Base-by-base conservation (phyloP, 92 coral and sea anemone species). In the Scolanthus callimorphus region DNA sequence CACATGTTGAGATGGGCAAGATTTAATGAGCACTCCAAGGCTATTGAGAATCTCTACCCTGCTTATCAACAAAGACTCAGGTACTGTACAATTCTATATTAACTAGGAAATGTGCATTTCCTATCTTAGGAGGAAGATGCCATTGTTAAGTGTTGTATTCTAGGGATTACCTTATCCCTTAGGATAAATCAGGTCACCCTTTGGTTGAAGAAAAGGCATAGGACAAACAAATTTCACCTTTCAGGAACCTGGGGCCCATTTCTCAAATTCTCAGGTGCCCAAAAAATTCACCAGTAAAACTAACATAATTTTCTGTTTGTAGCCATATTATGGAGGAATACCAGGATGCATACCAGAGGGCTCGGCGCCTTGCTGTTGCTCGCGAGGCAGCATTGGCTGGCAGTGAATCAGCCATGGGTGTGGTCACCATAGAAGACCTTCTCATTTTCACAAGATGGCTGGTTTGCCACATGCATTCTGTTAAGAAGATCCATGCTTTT, bases 1-100 rank as follows among this genome's bases (percentile, higher is more conserved):
- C 97, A 91, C 58, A 91, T 91, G 97, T 68, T 91, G 23, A 76
- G 97, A 25, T 91, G 97, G 97, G 89, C 97, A 1, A 76, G 97
- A 38, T 91, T 91, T 72, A 83, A 86, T 76, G 97, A 91, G 31
- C 96, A 91, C 67, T 79, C 97, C 11, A 91, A 91, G 51, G 85
- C 97, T 13, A 91, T 91, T 23, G 97, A 92, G 62, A 77, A 64
- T 49, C 86, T 92, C 28, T 92, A 76, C 60, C 90, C 98, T 24
- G 62, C 76, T 1, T 92, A 88, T 54, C 98, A 92, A 60, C 68
- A 77, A 67, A 76, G 97, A 47, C 84, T 91, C 21, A 84, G 97
- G 97, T 91, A 31, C 34, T 44, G 28, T 1, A 46, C 4, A 6
- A 9, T 46, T 46, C 6, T 46, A 46, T 6, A 46, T 10, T 46